Percentiles rank a stretch among this genome's conserved stretches.
Evolutionary conservation across 2,113 vertebrate species (phyloP).

Genomic region (Alouatta palliata): DNA sequence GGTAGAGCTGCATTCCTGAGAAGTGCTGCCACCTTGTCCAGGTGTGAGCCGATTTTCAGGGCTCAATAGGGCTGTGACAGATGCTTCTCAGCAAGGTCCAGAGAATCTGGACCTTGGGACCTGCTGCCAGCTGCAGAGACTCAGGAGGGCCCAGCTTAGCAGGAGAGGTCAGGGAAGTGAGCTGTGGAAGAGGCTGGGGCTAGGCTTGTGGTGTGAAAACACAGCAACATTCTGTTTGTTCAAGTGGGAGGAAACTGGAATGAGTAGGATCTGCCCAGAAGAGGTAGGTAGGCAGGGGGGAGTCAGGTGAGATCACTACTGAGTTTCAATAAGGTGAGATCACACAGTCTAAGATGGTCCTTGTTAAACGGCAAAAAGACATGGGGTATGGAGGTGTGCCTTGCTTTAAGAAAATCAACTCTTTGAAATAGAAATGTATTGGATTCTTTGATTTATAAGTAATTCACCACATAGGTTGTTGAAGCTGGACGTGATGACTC

Average conservation of each 20-base stretch:
- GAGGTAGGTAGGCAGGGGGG: neutral
- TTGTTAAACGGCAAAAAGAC: neutral
- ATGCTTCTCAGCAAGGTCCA: neutral
- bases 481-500: neutral
- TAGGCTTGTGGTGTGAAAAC: neutral
- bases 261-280: slow-evolving; percentile 20
- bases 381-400: neutral
- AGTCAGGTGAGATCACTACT: neutral
- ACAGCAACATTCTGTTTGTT: slow-evolving; percentile 45
- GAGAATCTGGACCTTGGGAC: neutral
- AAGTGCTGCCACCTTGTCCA: neutral
- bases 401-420: slow-evolving; percentile 18
- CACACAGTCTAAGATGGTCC: neutral
- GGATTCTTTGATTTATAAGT: neutral
- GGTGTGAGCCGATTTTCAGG: neutral
- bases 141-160: neutral
- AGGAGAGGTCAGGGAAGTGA: neutral
- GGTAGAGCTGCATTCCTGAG: neutral
- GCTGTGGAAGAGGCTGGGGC: neutral
- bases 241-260: slow-evolving; percentile 3
- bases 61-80: neutral
- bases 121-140: neutral
- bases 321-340: neutral
- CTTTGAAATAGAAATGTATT: neutral
- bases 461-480: neutral